Evolutionary conservation across 2,113 vertebrate genomes (phyloP).

Genomic region (Pedionomus torquatus): DNA sequence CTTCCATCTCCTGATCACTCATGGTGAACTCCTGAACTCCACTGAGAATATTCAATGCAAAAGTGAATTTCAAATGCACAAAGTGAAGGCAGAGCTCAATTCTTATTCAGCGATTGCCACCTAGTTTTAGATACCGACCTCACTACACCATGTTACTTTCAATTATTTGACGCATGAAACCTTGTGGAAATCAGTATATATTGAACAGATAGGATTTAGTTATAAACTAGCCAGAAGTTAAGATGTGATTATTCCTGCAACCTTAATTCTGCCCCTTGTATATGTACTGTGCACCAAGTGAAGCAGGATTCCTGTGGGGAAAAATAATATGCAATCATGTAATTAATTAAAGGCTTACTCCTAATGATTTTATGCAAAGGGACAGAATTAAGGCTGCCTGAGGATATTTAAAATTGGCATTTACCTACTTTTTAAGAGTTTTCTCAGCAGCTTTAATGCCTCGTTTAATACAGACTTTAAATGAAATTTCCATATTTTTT

Average conservation of each 20-base stretch:
- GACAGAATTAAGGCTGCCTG: constrained; percentile 48
- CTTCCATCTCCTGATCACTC: background rate
- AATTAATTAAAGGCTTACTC: constrained; percentile 52
- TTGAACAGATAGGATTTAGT: background rate
- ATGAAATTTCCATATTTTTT: background rate
- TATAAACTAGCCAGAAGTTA: background rate
- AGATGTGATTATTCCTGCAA: background rate
- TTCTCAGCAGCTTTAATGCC: background rate
- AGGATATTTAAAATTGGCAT: constrained; percentile 52
- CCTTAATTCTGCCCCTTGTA: constrained; percentile 7
- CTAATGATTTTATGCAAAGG: constrained; percentile 52
- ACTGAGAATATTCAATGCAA: background rate
- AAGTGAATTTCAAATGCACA: background rate
- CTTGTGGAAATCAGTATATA: background rate
- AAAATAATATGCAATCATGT: constrained; percentile 39
- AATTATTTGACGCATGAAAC: background rate
- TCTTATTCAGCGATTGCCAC: background rate
- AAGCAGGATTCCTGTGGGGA: constrained; percentile 33
- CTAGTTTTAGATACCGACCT: background rate
- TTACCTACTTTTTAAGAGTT: constrained; percentile 32
- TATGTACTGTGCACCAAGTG: background rate
- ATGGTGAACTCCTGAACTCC: background rate
- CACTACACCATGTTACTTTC: background rate
- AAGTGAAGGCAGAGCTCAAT: background rate
- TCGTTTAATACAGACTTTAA: background rate